These are phyloP conservation scores for Prinia subflava DNA, from an alignment of 2,113 vertebrate genomes.

Conservation along the genomic window DNA sequence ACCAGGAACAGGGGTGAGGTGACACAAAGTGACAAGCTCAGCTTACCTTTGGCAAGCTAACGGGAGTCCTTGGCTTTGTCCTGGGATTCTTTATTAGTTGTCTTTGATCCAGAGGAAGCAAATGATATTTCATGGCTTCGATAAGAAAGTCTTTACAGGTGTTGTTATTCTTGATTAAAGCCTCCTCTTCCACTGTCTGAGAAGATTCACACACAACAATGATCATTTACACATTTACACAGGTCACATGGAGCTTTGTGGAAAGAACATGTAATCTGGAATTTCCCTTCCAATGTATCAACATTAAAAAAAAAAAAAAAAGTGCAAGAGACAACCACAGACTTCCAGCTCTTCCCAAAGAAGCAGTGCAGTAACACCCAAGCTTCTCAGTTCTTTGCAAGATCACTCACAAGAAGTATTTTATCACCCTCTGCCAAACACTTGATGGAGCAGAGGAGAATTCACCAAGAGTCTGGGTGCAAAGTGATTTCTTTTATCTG, in stretches of 20 bases:
- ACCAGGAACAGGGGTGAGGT: not conserved
- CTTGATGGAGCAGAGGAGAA: not conserved
- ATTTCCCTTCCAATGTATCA: not conserved
- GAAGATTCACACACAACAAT: not conserved
- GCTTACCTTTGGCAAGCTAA: slow-evolving; percentile 90
- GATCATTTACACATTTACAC: not conserved
- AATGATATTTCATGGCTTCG: slow-evolving; percentile 97
- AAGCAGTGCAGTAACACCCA: not conserved
- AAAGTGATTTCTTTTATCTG: not conserved
- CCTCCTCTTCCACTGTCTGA: slow-evolving; percentile 95
- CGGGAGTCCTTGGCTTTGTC: slow-evolving; percentile 89
- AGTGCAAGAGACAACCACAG: not conserved
- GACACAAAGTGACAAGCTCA: accelerated
- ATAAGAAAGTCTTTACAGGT: slow-evolving; percentile 98
- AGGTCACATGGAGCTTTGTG: not conserved
- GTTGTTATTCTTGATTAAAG: slow-evolving; percentile 97
- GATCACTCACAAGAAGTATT: not conserved
- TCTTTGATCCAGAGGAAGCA: slow-evolving; percentile 93
- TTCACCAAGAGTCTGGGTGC: not conserved
- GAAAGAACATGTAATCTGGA: not conserved
- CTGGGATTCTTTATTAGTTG: slow-evolving; percentile 94
- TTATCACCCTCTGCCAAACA: not conserved
- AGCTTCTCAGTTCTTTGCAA: not conserved
- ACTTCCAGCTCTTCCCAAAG: not conserved
- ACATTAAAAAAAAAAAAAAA: too few species aligned